A percentile compares a stretch with the other conserved stretches of the same genome.
Evolutionary conservation across 2,888 invertebrate genomes (phyloP).

Genomic region (Caenorhabditis parvicauda): DNA sequence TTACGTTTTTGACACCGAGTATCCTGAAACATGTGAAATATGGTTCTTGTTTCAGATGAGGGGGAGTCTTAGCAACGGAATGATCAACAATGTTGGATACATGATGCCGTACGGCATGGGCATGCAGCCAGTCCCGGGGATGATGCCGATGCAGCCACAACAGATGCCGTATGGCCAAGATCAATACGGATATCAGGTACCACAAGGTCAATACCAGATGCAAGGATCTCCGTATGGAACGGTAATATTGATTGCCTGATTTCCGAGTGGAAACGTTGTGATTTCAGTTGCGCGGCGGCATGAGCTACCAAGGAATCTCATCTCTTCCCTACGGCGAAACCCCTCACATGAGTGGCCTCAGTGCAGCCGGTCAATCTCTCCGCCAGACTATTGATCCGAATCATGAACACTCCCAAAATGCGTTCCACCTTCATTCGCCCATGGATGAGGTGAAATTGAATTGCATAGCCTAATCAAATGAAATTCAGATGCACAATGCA

Average conservation of each 20-base stretch:
- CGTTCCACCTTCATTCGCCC: slow-evolving; percentile 24
- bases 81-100: slow-evolving; percentile 35
- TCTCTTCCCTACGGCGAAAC: too few species aligned
- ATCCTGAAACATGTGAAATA: background rate
- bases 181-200: background rate
- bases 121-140: background rate
- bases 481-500: slow-evolving; percentile 15
- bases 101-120: slow-evolving; percentile 10
- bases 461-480: background rate
- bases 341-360: too few species aligned
- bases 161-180: slow-evolving; percentile 8
- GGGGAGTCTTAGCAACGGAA: slow-evolving; percentile 43
- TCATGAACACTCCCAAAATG: too few species aligned
- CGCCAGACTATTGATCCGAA: slow-evolving; percentile 20
- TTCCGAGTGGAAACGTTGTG: too few species aligned
- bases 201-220: too few species aligned
- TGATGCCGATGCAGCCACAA: slow-evolving; percentile 14
- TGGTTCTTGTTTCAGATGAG: slow-evolving; percentile 25
- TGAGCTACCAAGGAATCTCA: too few species aligned
- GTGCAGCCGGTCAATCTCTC: slow-evolving; percentile 23
- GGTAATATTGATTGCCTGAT: too few species aligned
- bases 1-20: background rate
- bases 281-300: too few species aligned
- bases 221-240: too few species aligned
- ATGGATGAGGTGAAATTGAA: slow-evolving; percentile 16